Evolutionary conservation across 2,113 vertebrate genomes (phyloP), one percentile per base, ranked within the genome.

Genomic region (Pleuronectes platessa): DNA sequence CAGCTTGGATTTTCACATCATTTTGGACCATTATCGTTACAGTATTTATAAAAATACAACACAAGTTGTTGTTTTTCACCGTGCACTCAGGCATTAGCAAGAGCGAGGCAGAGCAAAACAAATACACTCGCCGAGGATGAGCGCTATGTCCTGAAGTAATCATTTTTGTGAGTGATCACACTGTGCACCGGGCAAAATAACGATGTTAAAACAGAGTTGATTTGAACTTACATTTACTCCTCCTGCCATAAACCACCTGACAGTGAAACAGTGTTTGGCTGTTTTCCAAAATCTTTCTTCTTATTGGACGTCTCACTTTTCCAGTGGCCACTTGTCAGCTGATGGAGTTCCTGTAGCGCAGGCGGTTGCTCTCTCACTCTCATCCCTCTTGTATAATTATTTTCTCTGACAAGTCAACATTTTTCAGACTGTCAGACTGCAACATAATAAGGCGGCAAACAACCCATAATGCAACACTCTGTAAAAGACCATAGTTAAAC

Each of bases 21-120:
- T 20, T 35, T 15, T 37, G 59, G 59, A 20, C 27, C 59, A 61
- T 61, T 61, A 61, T 61, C 59, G 4, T 61, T n/a, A 61, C 59
- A 61, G 17, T 61, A 61, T 37, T 37, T 35, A 20, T 61, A 35
- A 20, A 61, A 37, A 35, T 5, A 20, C 24, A 59, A 59, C 55
- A 17, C 23, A 27, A 18, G 24, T 27, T 59, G 56, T 59, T 59
- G 56, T 59, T 27, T 59, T 59, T 59, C 56, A 59, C 14, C 0
- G 56, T 5, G 56, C 56, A 59, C 24, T 17, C 56, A 59, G 56
- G 27, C 24, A 59, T 59, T 59, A 59, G 24, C 24, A 56, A 56
- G 55, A 23, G 21, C 40, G 40, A 42, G 40, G 55, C 17, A 56
- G 55, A 56, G 55, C 55, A 17, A 27, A 59, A 59, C 56, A 58